These are phyloP conservation scores for Acanthurus lineatus DNA, from an alignment of 2,797 vertebrate genomes.

Conservation along the genomic window DNA sequence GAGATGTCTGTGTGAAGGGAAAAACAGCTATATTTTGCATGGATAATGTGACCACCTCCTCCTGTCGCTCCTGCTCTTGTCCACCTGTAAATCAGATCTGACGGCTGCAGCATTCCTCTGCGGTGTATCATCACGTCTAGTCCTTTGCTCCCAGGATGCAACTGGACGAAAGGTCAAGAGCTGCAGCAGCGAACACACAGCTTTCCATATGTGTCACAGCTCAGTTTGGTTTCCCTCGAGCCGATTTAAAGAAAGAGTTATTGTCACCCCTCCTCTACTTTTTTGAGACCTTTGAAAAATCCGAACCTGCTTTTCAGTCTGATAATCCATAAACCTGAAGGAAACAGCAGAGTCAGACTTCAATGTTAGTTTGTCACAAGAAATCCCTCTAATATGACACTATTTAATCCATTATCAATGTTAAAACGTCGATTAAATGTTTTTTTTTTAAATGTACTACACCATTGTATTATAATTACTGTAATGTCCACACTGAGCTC, in stretches of 20 bases:
- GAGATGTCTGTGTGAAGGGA: conserved; percentile 69
- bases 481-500: too few species aligned
- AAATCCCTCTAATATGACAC: too few species aligned
- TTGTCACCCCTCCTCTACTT: background rate
- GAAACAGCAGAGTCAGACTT: too few species aligned
- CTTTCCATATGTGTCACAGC: background rate
- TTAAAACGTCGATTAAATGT: too few species aligned
- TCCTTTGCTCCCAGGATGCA: conserved; percentile 8
- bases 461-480: too few species aligned
- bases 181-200: background rate
- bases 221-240: too few species aligned
- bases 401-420: too few species aligned
- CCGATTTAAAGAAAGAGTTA: background rate
- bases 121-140: conserved; percentile 2
- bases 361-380: too few species aligned
- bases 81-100: conserved; percentile 63
- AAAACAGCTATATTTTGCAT: conserved; percentile 85
- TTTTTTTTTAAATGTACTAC: too few species aligned
- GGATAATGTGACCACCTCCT: conserved; percentile 59
- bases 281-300: background rate
- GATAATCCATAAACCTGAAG: background rate
- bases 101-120: conserved; percentile 46
- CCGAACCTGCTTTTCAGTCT: background rate
- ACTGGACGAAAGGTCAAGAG: conserved; percentile 2
- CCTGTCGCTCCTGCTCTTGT: conserved; percentile 54